Percentiles rank a stretch among this genome's conserved stretches.
Conservation (phyloP, 2,797 vertebrate genomes). For the Scyliorhinus canicula region DNA sequence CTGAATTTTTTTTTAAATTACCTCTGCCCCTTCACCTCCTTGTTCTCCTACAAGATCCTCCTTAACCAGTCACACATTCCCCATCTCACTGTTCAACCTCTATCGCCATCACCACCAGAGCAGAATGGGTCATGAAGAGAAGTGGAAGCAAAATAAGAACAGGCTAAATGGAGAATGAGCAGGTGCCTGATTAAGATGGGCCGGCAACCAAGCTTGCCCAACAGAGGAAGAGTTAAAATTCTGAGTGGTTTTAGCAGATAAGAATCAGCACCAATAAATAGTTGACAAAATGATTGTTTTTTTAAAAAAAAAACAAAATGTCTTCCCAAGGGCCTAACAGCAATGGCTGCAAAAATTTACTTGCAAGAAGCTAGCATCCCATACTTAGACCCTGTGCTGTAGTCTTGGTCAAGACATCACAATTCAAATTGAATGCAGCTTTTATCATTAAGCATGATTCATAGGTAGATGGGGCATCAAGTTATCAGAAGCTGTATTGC, state of each 20-base stretch:
- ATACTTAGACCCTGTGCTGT: not conserved
- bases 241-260: not conserved
- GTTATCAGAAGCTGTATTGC: not conserved
- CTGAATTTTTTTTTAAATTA: too few relatives aligned
- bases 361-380: not conserved
- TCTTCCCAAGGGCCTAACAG: not conserved
- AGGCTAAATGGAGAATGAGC: not conserved
- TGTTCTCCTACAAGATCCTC: not conserved
- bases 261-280: not conserved
- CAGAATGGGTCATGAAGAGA: too few relatives aligned
- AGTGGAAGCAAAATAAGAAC: not conserved
- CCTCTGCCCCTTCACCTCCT: not conserved
- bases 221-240: not conserved
- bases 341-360: not conserved
- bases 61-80: too few relatives aligned
- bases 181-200: not conserved
- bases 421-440: not conserved
- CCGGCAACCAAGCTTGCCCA: not conserved
- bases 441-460: not conserved
- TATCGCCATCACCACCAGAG: too few relatives aligned
- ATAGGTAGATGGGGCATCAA: not conserved
- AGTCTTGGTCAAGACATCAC: not conserved
- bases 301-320: not conserved
- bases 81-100: too few relatives aligned
- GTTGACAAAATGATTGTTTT: not conserved